These are phyloP conservation scores for Spilosoma lubricipeda DNA, from an alignment of 2,888 invertebrate species.

Conservation along the genomic window DNA sequence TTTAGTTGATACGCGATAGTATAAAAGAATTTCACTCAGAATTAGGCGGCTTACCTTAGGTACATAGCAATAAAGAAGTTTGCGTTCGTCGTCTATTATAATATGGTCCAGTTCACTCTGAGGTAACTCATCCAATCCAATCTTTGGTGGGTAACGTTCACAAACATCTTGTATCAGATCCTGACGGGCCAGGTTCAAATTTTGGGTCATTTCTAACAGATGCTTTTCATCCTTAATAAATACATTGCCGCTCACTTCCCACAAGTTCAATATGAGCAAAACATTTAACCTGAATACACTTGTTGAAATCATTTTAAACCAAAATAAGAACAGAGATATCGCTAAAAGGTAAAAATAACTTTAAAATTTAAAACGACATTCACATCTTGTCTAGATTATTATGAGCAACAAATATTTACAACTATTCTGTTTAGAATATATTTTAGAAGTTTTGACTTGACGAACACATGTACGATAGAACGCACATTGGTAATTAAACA, in stretches of 20 bases:
- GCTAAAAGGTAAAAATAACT: neutral
- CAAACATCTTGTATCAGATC: constrained; percentile 88
- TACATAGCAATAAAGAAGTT: constrained; percentile 96
- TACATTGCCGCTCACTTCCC: constrained; percentile 66
- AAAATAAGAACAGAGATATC: neutral
- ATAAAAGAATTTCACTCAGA: constrained; percentile 5
- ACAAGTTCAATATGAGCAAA: constrained; percentile 64
- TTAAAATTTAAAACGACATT: neutral
- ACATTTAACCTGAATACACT: constrained; percentile 57
- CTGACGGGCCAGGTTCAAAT: constrained; percentile 87
- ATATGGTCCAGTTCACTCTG: constrained; percentile 91
- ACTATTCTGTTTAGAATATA: neutral
- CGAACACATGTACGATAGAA: neutral
- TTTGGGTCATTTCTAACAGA: constrained; percentile 87
- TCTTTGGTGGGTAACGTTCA: constrained; percentile 78
- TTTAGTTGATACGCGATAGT: neutral
- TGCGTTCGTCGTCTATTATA: constrained; percentile 93
- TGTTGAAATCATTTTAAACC: constrained; percentile 63
- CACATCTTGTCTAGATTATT: neutral
- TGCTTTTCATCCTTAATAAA: constrained; percentile 66
- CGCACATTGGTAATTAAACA: neutral
- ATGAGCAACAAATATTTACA: neutral
- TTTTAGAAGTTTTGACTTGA: neutral
- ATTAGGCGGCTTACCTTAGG: constrained; percentile 91
- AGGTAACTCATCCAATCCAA: constrained; percentile 77